A percentile compares a stretch with the other conserved stretches of the same genome.
Conservation (phyloP, 1,140 invertebrate species). For the Panagrolaimus sp. region DNA sequence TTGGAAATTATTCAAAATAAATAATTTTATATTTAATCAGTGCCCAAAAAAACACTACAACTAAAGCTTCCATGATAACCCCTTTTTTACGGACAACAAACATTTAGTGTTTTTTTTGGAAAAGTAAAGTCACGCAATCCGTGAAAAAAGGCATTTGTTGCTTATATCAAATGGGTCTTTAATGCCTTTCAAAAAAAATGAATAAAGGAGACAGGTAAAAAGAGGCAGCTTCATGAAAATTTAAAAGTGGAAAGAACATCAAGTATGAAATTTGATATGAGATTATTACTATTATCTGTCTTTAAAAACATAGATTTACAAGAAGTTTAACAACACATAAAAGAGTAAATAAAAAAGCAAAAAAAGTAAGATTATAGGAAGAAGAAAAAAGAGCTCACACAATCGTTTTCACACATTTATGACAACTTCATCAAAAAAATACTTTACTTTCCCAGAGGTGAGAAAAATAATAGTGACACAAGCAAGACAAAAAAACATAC, state of each 20-base stretch:
- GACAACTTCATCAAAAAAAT: not conserved
- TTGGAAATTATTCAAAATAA: not conserved
- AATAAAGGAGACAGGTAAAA: no score
- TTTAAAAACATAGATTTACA: conserved; percentile 11
- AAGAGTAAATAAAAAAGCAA: no score
- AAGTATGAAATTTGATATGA: not conserved
- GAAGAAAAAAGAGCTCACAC: no score
- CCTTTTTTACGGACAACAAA: not conserved
- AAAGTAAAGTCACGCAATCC: conserved; percentile 7
- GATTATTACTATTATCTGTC: not conserved
- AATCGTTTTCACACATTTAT: not conserved
- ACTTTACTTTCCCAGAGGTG: not conserved
- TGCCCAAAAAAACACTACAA: no score
- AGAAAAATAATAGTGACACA: not conserved
- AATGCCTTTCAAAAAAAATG: no score
- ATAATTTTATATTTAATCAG: no score
- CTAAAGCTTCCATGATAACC: not conserved
- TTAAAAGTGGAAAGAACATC: not conserved
- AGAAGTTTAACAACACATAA: not conserved
- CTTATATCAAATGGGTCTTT: not conserved
- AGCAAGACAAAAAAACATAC: no score
- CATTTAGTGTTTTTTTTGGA: not conserved
- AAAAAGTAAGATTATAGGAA: no score
- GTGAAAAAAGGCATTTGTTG: not conserved
- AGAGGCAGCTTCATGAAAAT: not conserved